Evolutionary conservation across 2,113 vertebrate species (phyloP), one percentile per base, ranked within the genome.

Genomic region (Sceloporus tristichus): DNA sequence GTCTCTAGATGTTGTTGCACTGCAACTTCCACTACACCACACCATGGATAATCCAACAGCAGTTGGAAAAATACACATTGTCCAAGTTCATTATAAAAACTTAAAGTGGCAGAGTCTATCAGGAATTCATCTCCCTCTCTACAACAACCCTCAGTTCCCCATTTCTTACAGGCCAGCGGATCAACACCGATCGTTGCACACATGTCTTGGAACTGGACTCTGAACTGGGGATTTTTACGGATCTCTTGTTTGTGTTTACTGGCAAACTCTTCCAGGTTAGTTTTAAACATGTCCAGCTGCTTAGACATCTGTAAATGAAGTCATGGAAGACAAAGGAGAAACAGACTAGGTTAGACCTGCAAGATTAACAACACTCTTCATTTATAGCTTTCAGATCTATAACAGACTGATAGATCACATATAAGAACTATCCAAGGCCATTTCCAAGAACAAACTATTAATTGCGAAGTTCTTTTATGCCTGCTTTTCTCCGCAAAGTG

Each of bases 221-320:
- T 96, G 93, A 99, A 99, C 76, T 97, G 97, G 0, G 98, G 94
- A 91, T 91, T 99, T 86, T 98, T 98, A 3, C 98, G 96, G 90
- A 99, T 99, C 94, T 99, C 98, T 90, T 99, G 99, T 94, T 99
- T 99, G 93, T 99, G 99, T 66, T 99, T 99, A 97, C 98, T 99
- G 93, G 98, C 98, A 94, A 99, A 99, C 89, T 99, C 98, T 89
- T 99, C 98, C 79, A 99, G 93, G 95, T 99, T 97, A 13, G 97
- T 98, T 94, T 98, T 98, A 90, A 99, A 99, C 25, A 97, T 99
- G 74, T 99, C 98, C 95, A 99, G 87, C 95, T 99, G 99, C 91
- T 98, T 98, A 0, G 98, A 99, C 99, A 99, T 99, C 99, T 99
- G 92, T 23, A 94, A 93, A 34, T 21, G 83, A 92, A 65, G 89